These are phyloP conservation scores for Luscinia luscinia DNA, from an alignment of 2,797 vertebrate species.

Conservation along the genomic window DNA sequence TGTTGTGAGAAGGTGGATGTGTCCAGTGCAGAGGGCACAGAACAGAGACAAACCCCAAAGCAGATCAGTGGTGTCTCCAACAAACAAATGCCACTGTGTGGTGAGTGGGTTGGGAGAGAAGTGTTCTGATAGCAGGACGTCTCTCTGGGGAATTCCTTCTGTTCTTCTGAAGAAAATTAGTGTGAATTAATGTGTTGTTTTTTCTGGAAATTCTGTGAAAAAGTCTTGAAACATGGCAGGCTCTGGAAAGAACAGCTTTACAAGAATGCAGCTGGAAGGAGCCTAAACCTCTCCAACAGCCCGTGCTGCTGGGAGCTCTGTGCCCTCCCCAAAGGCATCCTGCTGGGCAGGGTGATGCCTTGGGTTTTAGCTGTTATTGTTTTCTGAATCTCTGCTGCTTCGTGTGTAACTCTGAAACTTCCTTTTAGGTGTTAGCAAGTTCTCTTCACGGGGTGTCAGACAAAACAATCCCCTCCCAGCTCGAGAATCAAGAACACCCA, in stretches of 20 bases:
- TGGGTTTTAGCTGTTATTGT: no score
- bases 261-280: not conserved
- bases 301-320: rapidly evolving
- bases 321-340: not conserved
- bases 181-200: not conserved
- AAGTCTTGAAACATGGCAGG: not conserved
- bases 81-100: not conserved
- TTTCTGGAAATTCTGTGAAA: not conserved
- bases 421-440: no score
- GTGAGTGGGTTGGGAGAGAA: not conserved
- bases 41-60: not conserved
- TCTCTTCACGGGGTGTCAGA: no score
- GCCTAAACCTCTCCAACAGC: rapidly evolving
- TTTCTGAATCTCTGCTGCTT: no score
- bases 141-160: not conserved
- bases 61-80: not conserved
- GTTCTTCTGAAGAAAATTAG: not conserved
- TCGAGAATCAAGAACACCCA: no score
- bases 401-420: no score
- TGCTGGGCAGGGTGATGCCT: not conserved
- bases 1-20: not conserved
- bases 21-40: not conserved
- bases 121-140: not conserved
- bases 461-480: no score
- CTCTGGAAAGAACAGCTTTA: not conserved